Evolutionary conservation across 2,888 invertebrate species (phyloP), one percentile per base, ranked within the genome.

Genomic region (Lasioglossum marginatum): DNA sequence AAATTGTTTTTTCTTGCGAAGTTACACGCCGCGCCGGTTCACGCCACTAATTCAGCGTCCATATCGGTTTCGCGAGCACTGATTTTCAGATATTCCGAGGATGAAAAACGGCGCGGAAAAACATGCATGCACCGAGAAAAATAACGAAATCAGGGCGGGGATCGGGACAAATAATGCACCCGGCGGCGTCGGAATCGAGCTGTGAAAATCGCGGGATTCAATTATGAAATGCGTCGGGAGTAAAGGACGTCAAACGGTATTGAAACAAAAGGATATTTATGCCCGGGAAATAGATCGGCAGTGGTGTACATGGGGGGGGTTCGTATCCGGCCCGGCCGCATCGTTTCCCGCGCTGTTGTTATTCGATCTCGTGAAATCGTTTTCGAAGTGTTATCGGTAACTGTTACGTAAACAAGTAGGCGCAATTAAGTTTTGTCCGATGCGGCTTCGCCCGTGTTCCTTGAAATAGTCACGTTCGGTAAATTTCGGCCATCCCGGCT

Each of bases 391-490:
- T 78, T 75, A 78, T 78, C 77, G 71, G 78, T 78, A 74, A 78
- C 78, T 52, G 83, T 84, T 84, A 82, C 78, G 82, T 78, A 71
- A 82, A 78, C 77, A 82, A 75, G 84, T 82, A 71, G 84, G 70
- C 23, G 78, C 77, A 84, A 84, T 84, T 84, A 84, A 82, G 78
- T 77, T 84, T 74, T 74, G 84, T 31, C 52, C 70, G 70, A 78
- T 31, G 68, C 40, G 78, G 74, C 52, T 43, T 31, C 31, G 63
- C 14, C 45, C 82, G 77, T 74, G 68, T 82, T 82, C 52, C 74
- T 84, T 78, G 82, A 74, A 84, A 82, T 71, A 84, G 82, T 84
- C 84, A 78, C 82, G 84, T 82, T 82, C 77, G 70, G 77, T 78
- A 82, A 84, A 84, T 78, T 82, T 82, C n/a, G 60, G 37, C 16